Base-by-base conservation (phyloP, 2,797 vertebrate genomes). In the Poecilia picta region DNA sequence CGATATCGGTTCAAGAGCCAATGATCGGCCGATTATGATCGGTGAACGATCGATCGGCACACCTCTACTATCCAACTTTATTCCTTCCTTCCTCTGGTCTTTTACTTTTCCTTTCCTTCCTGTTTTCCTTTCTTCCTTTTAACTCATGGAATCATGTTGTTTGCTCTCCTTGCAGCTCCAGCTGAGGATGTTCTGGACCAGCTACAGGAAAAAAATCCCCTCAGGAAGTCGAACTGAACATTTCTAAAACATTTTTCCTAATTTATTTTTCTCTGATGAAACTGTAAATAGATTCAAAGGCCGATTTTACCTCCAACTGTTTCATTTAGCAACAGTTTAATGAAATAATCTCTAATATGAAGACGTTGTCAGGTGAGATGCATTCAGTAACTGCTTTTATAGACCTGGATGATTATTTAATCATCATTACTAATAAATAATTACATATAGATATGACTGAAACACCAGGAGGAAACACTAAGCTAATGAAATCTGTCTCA, bases 251-350 rank as follows among this genome's bases (percentile, higher is more conserved):
- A 85, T 82, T 85, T 92, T 89, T 89, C 79, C 83, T 92, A 91
- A 95, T 83, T 92, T 94, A 93, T 95, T 93, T 87, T 87, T 76
- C 83, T 73, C 68, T 53, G 23, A 57, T 36, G 18, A 73, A 46
- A 23, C 59, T 94, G 91, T 93, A 89, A 79, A 92, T 90, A 89
- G 45, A 23, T 73, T 66, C 36, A 71, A 7, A 36, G 84, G 82
- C 82, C 83, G 45, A 87, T 66, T 66, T 76, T 39, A 66, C 59
- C 59, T 5, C 23, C 31, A 57, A 16, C 31, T 76, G 28, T 76
- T 76, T 76, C 6, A 33, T 20, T 64, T 64, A 62, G 57, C 18
- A n/a, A 8, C 18, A 33, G 18, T 76, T 76, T 66, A 25, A 46
- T 36, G 10, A 73, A 51, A 23, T 51, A 23, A 73, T 51, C 8